Conservation (phyloP, 2,888 invertebrate genomes). For the Calliopum simillimum region DNA sequence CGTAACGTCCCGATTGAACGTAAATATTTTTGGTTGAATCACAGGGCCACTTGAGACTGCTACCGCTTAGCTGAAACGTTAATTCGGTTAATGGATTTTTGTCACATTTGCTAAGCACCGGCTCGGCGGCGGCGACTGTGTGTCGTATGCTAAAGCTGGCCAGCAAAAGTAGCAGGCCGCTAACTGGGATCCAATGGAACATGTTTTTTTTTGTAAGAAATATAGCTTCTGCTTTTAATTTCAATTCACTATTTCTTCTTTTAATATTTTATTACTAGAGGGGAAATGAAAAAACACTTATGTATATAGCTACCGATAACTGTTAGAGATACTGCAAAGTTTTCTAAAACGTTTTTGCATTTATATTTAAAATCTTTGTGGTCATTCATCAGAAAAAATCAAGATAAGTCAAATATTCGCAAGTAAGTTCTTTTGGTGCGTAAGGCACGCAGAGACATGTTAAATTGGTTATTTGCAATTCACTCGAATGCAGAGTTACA, state of each 20-base stretch:
- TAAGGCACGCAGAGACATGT: conserved; percentile 13
- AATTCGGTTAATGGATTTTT: conserved; percentile 58
- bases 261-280: background rate
- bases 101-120: conserved; percentile 49
- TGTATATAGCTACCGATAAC: background rate
- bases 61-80: conserved; percentile 64
- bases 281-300: background rate
- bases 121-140: conserved; percentile 16
- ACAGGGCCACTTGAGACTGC: conserved; percentile 71
- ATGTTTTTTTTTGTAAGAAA: background rate
- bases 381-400: too few relatives aligned
- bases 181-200: background rate
- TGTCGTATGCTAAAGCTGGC: background rate
- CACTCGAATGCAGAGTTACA: too few relatives aligned
- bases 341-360: conserved; percentile 35
- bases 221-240: too few relatives aligned
- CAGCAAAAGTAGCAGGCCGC: conserved; percentile 9
- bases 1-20: conserved; percentile 71
- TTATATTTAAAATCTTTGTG: conserved; percentile 33
- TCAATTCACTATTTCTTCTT: background rate
- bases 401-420: background rate
- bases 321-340: conserved; percentile 37
- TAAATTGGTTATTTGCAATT: too few relatives aligned
- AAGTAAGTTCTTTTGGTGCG: conserved; percentile 4
- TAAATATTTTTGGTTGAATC: conserved; percentile 72